Evolutionary conservation across 1,140 invertebrate species (phyloP).

Genomic region (Aphelenchoides avenae): DNA sequence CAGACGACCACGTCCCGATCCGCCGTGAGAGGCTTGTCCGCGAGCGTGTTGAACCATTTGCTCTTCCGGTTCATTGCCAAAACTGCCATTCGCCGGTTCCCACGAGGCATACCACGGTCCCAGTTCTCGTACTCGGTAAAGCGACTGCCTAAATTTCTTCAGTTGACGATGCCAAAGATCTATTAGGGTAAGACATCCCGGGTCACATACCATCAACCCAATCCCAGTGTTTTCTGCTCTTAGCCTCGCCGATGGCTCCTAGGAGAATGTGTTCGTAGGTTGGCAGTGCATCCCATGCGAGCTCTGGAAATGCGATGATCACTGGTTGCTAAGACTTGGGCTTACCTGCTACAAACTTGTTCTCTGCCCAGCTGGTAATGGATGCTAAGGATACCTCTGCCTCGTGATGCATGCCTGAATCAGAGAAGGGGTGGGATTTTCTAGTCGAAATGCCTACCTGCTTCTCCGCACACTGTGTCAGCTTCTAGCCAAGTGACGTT

Average conservation of each 20-base stretch:
- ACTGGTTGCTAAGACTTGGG: constrained; percentile 1
- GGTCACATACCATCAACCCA: constrained; percentile 49
- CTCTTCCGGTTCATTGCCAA: constrained; percentile 41
- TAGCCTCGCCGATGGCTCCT: constrained; percentile 40
- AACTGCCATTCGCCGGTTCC: constrained; percentile 30
- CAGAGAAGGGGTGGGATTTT: too few relatives aligned
- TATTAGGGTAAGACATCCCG: too few relatives aligned
- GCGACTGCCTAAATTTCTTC: too few relatives aligned
- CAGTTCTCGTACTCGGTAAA: too few relatives aligned
- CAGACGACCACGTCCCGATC: constrained; percentile 38
- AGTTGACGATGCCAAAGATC: too few relatives aligned
- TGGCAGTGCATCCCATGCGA: constrained; percentile 30
- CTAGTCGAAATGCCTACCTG: constrained; percentile 27
- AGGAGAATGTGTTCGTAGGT: constrained; percentile 36
- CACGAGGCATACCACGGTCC: constrained; percentile 32
- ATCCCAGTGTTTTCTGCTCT: constrained; percentile 35
- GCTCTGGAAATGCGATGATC: too few relatives aligned
- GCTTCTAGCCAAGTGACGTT: constrained; percentile 45
- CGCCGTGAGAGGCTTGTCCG: constrained; percentile 28
- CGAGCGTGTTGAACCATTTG: constrained; percentile 41
- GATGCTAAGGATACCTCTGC: constrained; percentile 39
- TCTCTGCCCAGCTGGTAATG: constrained; percentile 30
- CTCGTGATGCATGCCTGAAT: constrained; percentile 30
- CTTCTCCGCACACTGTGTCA: constrained; percentile 37
- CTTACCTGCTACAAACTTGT: constrained; percentile 39